These are phyloP conservation scores for Pitangus sulphuratus DNA, from an alignment of 2,797 vertebrate species.

Conservation along the genomic window DNA sequence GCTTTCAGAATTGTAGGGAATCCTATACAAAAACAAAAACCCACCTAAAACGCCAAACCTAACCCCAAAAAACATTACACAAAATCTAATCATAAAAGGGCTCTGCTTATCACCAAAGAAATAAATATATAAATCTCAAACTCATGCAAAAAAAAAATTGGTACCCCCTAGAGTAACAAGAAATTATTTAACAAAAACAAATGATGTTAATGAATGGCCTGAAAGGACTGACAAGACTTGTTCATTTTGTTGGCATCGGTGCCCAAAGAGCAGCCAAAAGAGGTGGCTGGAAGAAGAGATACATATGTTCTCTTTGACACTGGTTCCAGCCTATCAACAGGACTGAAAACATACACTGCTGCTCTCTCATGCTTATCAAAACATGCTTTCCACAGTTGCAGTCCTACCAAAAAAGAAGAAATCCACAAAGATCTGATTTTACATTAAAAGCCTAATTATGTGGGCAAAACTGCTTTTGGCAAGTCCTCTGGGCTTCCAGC, in stretches of 20 bases:
- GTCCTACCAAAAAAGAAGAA: background rate
- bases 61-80: background rate
- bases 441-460: background rate
- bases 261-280: background rate
- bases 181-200: background rate
- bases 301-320: background rate
- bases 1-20: background rate
- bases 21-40: background rate
- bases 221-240: background rate
- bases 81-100: background rate
- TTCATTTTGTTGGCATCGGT: background rate
- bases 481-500: background rate
- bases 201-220: background rate
- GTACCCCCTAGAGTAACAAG: background rate
- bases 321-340: background rate
- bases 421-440: background rate
- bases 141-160: background rate
- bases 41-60: background rate
- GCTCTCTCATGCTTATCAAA: background rate
- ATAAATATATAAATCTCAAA: background rate
- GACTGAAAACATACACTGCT: background rate
- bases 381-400: background rate
- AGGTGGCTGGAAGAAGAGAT: background rate
- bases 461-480: background rate
- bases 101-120: background rate